Conservation (phyloP, 2,797 vertebrate genomes). For the Ceyx erithaca region DNA sequence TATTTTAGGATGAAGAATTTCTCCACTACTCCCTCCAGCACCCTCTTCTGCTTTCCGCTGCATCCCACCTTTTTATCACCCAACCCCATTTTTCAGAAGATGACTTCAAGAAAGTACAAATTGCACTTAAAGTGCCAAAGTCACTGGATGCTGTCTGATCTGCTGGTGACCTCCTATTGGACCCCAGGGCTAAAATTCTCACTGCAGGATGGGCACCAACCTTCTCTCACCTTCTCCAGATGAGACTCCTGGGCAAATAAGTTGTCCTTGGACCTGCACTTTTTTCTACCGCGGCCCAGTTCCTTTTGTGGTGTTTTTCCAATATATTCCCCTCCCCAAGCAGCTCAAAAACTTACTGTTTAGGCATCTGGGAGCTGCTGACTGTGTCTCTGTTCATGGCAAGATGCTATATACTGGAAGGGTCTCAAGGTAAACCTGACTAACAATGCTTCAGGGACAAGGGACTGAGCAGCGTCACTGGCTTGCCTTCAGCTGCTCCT, state of each 20-base stretch:
- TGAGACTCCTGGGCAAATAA: neutral
- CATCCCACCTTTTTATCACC: neutral
- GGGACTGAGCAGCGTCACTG: rapidly evolving
- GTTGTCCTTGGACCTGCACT: neutral
- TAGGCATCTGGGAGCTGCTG: neutral
- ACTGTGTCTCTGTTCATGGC: neutral
- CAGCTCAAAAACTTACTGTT: neutral
- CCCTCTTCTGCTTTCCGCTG: neutral
- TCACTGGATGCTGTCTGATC: neutral
- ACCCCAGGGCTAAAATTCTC: neutral
- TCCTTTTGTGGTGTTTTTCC: neutral
- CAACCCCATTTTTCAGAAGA: neutral
- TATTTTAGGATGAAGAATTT: neutral
- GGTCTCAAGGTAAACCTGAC: rapidly evolving
- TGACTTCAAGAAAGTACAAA: neutral
- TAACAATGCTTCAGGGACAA: rapidly evolving
- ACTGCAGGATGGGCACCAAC: neutral
- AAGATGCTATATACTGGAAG: neutral
- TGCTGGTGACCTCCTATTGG: neutral
- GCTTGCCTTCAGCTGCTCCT: neutral
- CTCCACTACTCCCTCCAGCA: neutral
- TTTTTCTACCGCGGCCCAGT: neutral
- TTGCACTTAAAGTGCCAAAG: neutral
- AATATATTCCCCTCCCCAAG: neutral
- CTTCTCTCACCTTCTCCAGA: neutral